These are phyloP conservation scores for Mesoligia furuncula DNA, from an alignment of 2,888 invertebrate species.

Conservation along the genomic window DNA sequence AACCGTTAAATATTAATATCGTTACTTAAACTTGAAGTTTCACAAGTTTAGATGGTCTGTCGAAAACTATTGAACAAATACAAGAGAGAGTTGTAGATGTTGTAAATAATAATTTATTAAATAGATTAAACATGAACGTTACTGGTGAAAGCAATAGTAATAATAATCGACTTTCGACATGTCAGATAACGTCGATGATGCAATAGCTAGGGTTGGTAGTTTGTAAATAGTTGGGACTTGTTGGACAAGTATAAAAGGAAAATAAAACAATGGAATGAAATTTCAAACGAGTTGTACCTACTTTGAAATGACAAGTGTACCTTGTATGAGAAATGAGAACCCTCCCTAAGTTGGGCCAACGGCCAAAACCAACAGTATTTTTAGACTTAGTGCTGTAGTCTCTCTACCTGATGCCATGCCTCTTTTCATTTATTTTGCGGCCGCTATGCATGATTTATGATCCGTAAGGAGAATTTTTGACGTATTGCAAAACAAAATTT, in stretches of 20 bases:
- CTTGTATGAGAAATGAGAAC: constrained; percentile 68
- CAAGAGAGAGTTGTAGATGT: constrained; percentile 63
- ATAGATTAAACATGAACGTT: constrained; percentile 69
- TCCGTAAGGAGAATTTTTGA: constrained; percentile 51
- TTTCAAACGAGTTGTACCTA: constrained; percentile 46
- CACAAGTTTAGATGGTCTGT: constrained; percentile 53
- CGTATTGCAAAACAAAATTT: constrained; percentile 41
- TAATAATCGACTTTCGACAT: constrained; percentile 69
- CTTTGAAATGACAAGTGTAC: constrained; percentile 65
- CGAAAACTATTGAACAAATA: constrained; percentile 49
- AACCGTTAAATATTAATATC: constrained; percentile 60
- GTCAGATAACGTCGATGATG: constrained; percentile 55
- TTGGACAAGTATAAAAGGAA: not conserved
- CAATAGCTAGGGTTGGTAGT: constrained; percentile 47
- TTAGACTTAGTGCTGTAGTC: constrained; percentile 84
- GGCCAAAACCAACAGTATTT: constrained; percentile 86
- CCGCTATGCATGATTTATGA: constrained; percentile 66
- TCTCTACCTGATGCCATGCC: constrained; percentile 81
- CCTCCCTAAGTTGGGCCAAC: constrained; percentile 80
- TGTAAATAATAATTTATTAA: constrained; percentile 61
- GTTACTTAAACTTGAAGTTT: constrained; percentile 55
- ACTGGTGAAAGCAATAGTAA: constrained; percentile 72
- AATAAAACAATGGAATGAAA: constrained; percentile 43
- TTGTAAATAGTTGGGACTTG: constrained; percentile 33
- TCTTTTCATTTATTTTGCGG: constrained; percentile 69